phyloP scores from a whole-genome alignment of 2,797 vertebrate genomes.

The Naso thynnoides region DNA sequence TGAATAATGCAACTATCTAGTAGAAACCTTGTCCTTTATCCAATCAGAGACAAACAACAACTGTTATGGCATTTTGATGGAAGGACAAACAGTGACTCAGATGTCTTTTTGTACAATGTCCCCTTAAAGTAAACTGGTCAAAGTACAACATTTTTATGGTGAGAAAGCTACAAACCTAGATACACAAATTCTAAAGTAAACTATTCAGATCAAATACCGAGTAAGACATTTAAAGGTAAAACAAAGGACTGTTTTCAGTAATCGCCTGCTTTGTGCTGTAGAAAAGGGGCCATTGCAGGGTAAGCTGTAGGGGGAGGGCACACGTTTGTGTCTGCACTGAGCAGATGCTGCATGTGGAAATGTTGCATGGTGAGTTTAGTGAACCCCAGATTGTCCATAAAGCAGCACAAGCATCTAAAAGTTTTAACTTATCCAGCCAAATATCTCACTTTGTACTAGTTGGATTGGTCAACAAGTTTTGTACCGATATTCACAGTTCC shows the following conservation, averaged over 20 bases:
- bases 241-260: too few relatives aligned
- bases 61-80: slow-evolving; percentile 13
- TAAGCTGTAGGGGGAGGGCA: too few relatives aligned
- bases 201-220: background rate
- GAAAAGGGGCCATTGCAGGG: too few relatives aligned
- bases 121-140: slow-evolving; percentile 54
- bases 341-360: background rate
- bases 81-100: slow-evolving; percentile 52
- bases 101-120: background rate
- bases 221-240: background rate
- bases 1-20: background rate
- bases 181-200: background rate
- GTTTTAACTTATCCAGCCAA: too few relatives aligned
- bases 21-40: slow-evolving; percentile 13
- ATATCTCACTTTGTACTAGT: too few relatives aligned
- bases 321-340: background rate
- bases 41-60: slow-evolving; percentile 41
- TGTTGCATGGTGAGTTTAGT: background rate
- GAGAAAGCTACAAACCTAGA: background rate
- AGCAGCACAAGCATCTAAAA: too few relatives aligned
- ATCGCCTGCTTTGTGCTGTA: too few relatives aligned
- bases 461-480: too few relatives aligned
- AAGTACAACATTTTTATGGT: slow-evolving; percentile 50
- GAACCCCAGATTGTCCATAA: too few relatives aligned
- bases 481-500: too few relatives aligned